A percentile compares a stretch with the other conserved stretches of the same genome.
phyloP scores from a whole-genome alignment of 1,140 invertebrate species.

The Trachymyrmex septentrionalis region DNA sequence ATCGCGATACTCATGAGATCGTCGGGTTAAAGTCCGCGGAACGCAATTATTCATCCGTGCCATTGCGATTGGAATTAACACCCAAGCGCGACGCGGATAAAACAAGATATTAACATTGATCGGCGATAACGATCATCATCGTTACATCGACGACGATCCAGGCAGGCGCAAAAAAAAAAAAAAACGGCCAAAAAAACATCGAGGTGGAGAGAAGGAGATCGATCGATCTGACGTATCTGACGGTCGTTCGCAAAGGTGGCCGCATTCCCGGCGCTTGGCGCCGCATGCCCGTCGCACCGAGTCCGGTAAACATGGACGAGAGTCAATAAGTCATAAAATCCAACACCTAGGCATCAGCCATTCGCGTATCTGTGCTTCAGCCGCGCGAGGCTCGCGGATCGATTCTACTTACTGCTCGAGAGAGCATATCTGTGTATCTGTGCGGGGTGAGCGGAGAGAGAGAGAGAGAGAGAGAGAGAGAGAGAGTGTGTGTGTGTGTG shows the following conservation, averaged over 20 bases:
- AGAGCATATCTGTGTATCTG: conserved; percentile 52
- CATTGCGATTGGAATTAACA: conserved; percentile 57
- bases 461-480: neutral
- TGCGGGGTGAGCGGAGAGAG: neutral
- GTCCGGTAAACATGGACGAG: conserved; percentile 80
- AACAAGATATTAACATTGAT: conserved; percentile 45
- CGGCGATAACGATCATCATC: conserved; percentile 61
- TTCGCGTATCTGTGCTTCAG: conserved; percentile 66
- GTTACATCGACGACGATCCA: conserved; percentile 44
- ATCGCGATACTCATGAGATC: conserved; percentile 12
- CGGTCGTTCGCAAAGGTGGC: conserved; percentile 75
- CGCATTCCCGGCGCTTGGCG: conserved; percentile 79
- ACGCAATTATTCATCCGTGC: conserved; percentile 16
- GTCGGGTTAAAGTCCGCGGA: conserved; percentile 26
- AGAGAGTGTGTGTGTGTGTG: no score
- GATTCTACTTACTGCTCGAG: conserved; percentile 57
- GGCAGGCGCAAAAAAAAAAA: conserved; percentile 1
- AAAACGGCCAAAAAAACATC: conserved; percentile 27
- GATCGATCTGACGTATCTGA: conserved; percentile 66
- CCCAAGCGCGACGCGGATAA: conserved; percentile 12
- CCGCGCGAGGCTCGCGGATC: conserved; percentile 53
- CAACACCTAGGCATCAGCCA: conserved; percentile 73
- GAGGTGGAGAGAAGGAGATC: conserved; percentile 55
- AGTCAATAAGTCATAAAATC: conserved; percentile 84
- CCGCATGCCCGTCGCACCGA: conserved; percentile 78